Conservation (phyloP, 2,888 invertebrate species). For the Oligia latruncula region DNA sequence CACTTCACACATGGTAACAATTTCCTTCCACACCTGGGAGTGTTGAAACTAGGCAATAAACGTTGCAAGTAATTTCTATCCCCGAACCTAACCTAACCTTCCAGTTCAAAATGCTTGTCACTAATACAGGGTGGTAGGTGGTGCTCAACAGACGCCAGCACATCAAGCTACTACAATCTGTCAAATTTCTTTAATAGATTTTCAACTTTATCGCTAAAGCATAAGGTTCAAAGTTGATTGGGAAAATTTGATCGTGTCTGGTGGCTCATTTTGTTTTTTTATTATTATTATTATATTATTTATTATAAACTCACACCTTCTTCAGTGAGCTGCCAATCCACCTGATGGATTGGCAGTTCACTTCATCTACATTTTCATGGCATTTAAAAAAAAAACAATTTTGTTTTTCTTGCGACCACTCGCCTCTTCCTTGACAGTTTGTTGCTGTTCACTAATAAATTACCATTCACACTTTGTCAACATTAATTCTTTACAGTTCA, state of each 20-base stretch:
- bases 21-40: neutral
- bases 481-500: neutral
- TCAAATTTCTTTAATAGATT: too few species aligned
- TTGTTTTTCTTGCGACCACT: neutral
- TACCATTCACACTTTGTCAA: neutral
- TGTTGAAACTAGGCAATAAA: neutral
- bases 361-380: neutral
- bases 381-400: too few species aligned
- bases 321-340: neutral
- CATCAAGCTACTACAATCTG: too few species aligned
- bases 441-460: neutral
- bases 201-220: too few species aligned
- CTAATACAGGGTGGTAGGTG: neutral
- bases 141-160: neutral
- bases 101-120: neutral
- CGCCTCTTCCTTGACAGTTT: neutral
- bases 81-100: too few species aligned
- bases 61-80: neutral
- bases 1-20: neutral
- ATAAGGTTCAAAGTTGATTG: too few species aligned
- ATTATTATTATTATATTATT: too few species aligned
- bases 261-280: too few species aligned
- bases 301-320: too few species aligned
- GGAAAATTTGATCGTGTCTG: too few species aligned
- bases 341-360: neutral